These are phyloP conservation scores for Drosophila sordidula DNA, from an alignment of 2,888 invertebrate species.

Conservation along the genomic window DNA sequence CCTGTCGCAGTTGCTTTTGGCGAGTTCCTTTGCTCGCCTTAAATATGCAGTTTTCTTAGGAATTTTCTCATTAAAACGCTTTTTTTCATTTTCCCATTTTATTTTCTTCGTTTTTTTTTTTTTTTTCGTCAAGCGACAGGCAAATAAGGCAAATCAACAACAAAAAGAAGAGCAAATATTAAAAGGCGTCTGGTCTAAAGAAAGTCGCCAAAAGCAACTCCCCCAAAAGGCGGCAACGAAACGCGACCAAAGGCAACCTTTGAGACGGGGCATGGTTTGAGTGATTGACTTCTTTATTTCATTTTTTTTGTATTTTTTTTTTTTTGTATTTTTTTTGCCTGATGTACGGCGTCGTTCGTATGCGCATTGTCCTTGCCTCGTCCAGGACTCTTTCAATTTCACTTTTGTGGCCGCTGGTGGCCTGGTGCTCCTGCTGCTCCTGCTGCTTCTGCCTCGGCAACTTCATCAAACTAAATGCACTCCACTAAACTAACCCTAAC, in stretches of 20 bases:
- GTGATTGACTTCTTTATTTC: conserved; percentile 76
- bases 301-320: neutral
- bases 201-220: conserved; percentile 58
- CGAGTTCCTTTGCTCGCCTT: conserved; percentile 46
- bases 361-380: conserved; percentile 61
- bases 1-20: conserved; percentile 51
- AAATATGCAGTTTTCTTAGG: conserved; percentile 82
- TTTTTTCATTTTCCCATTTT: conserved; percentile 28
- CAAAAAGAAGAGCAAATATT: conserved; percentile 68
- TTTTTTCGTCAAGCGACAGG: conserved; percentile 17
- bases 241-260: conserved; percentile 34
- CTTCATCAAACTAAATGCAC: conserved; percentile 76
- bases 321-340: neutral
- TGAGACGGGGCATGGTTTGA: conserved; percentile 55
- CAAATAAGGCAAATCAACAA: conserved; percentile 72
- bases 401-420: conserved; percentile 57
- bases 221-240: conserved; percentile 15
- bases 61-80: conserved; percentile 78
- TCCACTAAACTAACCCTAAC: conserved; percentile 55
- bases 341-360: conserved; percentile 10
- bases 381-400: conserved; percentile 51
- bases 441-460: conserved; percentile 36
- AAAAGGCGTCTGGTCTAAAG: conserved; percentile 76
- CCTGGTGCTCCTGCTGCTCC: neutral
- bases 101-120: conserved; percentile 27